Conservation (phyloP, 2,113 vertebrate genomes). For the Phyllostomus discolor region DNA sequence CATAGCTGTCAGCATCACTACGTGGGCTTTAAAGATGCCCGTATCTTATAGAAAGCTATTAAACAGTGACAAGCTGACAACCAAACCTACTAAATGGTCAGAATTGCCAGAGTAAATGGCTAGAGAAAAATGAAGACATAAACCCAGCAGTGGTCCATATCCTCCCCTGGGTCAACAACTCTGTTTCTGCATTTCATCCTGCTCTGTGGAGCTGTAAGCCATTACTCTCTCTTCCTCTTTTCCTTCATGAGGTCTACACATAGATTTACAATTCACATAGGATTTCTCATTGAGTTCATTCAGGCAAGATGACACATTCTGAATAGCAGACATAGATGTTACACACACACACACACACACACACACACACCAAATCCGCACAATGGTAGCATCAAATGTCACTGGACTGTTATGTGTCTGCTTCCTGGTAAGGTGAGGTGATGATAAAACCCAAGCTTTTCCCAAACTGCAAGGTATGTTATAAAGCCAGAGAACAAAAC, state of each 20-base stretch:
- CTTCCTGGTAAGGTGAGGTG: neutral
- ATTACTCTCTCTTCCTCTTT: neutral
- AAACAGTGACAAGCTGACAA: constrained; percentile 29
- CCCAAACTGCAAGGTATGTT: neutral
- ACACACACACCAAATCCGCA: neutral
- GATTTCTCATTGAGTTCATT: neutral
- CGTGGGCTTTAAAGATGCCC: constrained; percentile 35
- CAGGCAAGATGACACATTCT: neutral
- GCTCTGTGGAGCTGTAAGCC: neutral
- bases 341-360: neutral
- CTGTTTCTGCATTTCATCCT: neutral
- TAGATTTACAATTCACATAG: neutral
- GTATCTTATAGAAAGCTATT: neutral
- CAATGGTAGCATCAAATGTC: neutral
- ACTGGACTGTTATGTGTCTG: neutral
- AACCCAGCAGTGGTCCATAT: neutral
- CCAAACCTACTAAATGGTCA: neutral
- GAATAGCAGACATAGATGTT: neutral
- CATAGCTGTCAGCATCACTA: constrained; percentile 16
- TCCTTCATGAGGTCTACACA: neutral
- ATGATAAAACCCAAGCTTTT: neutral
- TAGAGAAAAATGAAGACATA: neutral
- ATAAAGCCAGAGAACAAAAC: neutral
- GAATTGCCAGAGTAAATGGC: neutral
- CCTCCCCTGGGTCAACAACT: neutral